Evolutionary conservation across 2,113 vertebrate genomes (phyloP).

Genomic region (Climacteris rufus): DNA sequence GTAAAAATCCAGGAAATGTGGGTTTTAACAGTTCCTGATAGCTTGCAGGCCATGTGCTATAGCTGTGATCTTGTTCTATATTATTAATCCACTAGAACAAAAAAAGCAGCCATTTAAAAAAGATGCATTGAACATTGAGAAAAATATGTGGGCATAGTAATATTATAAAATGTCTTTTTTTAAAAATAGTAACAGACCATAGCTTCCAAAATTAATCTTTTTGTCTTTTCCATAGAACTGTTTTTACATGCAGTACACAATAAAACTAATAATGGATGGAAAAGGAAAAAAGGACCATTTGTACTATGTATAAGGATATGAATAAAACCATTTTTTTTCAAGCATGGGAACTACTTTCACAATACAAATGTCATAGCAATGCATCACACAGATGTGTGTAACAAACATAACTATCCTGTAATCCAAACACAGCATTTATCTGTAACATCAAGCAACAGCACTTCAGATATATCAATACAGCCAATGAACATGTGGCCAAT

Average conservation of each 20-base stretch:
- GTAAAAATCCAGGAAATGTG: slow-evolving; percentile 84
- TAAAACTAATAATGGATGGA: neutral
- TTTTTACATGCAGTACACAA: neutral
- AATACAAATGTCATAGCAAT: neutral
- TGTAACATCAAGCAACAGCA: neutral
- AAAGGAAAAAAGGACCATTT: neutral
- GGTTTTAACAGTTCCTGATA: slow-evolving; percentile 87
- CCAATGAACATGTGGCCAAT: neutral
- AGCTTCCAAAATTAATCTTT: neutral
- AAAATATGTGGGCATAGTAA: neutral
- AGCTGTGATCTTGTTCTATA: slow-evolving; percentile 87
- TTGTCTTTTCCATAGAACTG: neutral
- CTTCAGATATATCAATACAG: neutral
- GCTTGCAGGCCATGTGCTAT: slow-evolving; percentile 84
- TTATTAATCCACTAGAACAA: slow-evolving; percentile 91
- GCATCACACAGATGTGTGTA: neutral
- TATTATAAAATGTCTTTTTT: neutral
- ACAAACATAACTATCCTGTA: neutral
- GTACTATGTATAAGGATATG: neutral
- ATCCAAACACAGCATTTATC: neutral
- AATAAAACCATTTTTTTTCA: neutral
- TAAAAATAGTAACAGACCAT: neutral
- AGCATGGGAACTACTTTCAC: neutral
- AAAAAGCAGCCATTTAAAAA: neutral
- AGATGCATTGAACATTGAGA: neutral